Conservation (phyloP, 1,140 invertebrate species). For the Manduca sexta region DNA sequence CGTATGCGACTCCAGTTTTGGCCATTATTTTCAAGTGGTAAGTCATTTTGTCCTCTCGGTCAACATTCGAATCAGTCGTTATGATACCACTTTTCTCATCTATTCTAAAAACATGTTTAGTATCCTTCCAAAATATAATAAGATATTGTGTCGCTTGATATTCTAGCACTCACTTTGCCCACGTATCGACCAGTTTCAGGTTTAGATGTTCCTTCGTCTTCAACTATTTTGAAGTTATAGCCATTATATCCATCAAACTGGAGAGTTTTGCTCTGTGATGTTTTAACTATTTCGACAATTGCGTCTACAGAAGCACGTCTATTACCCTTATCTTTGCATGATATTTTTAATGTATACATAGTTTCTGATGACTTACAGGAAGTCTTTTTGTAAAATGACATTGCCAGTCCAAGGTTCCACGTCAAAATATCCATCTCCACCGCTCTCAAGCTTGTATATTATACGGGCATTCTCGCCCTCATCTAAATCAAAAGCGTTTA, state of each 20-base stretch:
- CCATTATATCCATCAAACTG: constrained; percentile 82
- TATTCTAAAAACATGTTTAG: constrained; percentile 84
- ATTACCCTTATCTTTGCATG: constrained; percentile 86
- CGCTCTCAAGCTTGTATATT: constrained; percentile 83
- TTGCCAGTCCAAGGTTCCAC: constrained; percentile 85
- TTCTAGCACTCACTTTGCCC: constrained; percentile 81
- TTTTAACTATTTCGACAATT: constrained; percentile 85
- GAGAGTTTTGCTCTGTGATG: constrained; percentile 79
- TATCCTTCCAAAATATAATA: constrained; percentile 91
- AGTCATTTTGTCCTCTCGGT: constrained; percentile 85
- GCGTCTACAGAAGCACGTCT: constrained; percentile 81
- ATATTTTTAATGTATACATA: constrained; percentile 82
- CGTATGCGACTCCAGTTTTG: constrained; percentile 78
- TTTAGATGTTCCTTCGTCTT: constrained; percentile 81
- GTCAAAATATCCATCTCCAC: constrained; percentile 84
- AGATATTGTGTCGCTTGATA: constrained; percentile 71
- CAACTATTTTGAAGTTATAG: constrained; percentile 86
- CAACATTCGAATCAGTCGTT: constrained; percentile 84
- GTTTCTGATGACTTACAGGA: constrained; percentile 77
- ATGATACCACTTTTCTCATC: constrained; percentile 86
- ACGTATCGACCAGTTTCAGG: constrained; percentile 78
- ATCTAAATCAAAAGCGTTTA: constrained; percentile 86
- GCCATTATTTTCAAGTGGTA: constrained; percentile 88
- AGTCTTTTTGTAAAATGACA: constrained; percentile 78
- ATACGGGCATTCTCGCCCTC: constrained; percentile 88